Base-by-base conservation (phyloP, 2,797 vertebrate genomes). In the Sebastes oblongus region DNA sequence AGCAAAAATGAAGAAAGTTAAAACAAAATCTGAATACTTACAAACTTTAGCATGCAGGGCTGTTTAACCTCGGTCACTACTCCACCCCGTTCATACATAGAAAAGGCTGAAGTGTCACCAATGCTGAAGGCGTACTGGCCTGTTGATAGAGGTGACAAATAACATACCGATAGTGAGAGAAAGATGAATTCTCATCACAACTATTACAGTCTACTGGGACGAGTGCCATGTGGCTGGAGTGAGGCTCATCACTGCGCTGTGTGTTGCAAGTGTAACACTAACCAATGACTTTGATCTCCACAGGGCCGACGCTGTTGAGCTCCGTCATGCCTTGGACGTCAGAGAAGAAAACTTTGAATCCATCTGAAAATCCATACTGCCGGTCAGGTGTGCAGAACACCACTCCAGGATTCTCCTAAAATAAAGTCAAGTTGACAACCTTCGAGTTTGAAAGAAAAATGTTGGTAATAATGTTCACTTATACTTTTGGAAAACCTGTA, bases 321-420 rank as follows among this genome's bases (percentile, higher is more conserved):
- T 98, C 96, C 0, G 90, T 94, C 97, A 99, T 99, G 78, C 97
- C 98, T 80, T 95, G 91, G 25, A 98, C 88, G 0, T 94, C 95
- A 2, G 95, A 97, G 91, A 99, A 98, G 0, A 42, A 89, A 66
- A 98, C 97, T 66, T 83, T 87, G 36, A 90, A 91, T 16, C 85
- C 96, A 0, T 96, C 67, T 0, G 0, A 0, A 83, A 98, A 96
- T 3, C 68, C 27, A 0, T 36, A 89, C 2, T 32, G 75, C 16
- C 80, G 34, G 16, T 95, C 92, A n/a, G 91, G 91, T 2, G 59
- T 7, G 30, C 74, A 96, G 0, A 87, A 79, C 75, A 97, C 96
- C 39, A 96, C 77, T 13, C 96, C 97, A 1, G 96, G 96, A 87
- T 93, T 90, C 0, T 13, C 93, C 95, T 96, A 24, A 66, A 86